phyloP scores from a whole-genome alignment of 2,113 vertebrate species.

The Suncus etruscus region DNA sequence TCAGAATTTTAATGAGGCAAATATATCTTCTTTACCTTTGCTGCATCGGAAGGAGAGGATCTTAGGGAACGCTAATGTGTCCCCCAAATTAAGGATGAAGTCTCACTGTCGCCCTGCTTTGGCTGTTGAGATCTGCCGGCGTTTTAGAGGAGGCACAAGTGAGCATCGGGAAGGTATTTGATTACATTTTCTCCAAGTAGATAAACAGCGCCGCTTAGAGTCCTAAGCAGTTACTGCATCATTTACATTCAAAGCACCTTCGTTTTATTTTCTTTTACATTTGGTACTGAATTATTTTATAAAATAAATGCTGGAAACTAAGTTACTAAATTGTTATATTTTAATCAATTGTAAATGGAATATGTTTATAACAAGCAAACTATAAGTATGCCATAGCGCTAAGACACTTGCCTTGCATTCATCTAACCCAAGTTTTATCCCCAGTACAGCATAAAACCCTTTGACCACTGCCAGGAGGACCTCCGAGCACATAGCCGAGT shows the following conservation, averaged over 20 bases:
- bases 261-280: constrained; percentile 14
- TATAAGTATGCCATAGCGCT: too few relatives aligned
- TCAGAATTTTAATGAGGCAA: neutral
- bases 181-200: constrained; percentile 65
- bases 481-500: too few relatives aligned
- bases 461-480: too few relatives aligned
- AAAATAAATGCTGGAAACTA: neutral
- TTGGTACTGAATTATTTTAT: constrained; percentile 47
- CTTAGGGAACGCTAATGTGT: constrained; percentile 3
- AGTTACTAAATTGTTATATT: too few relatives aligned
- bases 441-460: too few relatives aligned
- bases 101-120: constrained; percentile 2
- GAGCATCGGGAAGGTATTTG: neutral
- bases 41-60: neutral
- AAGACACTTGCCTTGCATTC: too few relatives aligned
- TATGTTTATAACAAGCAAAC: too few relatives aligned
- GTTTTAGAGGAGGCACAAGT: neutral
- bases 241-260: constrained; percentile 49
- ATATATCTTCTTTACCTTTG: constrained; percentile 15
- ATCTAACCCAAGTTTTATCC: too few relatives aligned
- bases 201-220: constrained; percentile 85
- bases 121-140: neutral
- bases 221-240: constrained; percentile 76
- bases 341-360: too few relatives aligned
- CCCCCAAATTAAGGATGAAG: constrained; percentile 7